Evolutionary conservation across 2,888 invertebrate species (phyloP).

Genomic region (Himalopsyche kuldschensis): DNA sequence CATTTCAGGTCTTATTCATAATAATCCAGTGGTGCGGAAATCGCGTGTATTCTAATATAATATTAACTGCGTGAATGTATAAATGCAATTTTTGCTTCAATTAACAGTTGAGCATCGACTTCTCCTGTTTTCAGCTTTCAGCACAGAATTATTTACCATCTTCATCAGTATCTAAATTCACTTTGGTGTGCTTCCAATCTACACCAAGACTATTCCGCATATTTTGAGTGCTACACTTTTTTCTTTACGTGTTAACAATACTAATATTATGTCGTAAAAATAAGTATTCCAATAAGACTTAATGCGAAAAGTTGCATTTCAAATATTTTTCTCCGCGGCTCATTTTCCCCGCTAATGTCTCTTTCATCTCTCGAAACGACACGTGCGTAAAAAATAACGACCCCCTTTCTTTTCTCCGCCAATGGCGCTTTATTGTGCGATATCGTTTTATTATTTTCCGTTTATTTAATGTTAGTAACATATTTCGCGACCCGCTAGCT

Average conservation of each 20-base stretch:
- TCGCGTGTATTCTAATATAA: no score
- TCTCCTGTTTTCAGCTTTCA: no score
- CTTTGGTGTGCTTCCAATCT: no score
- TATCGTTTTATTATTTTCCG: slow-evolving; percentile 13
- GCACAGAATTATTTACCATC: no score
- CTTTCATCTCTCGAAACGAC: not conserved
- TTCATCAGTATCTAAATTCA: no score
- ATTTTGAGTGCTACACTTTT: no score
- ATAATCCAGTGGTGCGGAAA: no score
- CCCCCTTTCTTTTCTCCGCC: not conserved
- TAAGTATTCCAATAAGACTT: not conserved
- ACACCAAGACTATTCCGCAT: no score
- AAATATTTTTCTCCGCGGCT: not conserved
- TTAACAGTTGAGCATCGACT: no score
- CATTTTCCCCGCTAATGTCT: not conserved
- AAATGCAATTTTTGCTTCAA: no score
- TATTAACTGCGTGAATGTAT: no score
- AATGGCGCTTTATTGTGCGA: slow-evolving; percentile 11
- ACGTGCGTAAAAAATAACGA: not conserved
- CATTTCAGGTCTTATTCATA: no score
- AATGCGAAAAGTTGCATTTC: not conserved
- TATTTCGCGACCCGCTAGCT: not conserved
- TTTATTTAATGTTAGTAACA: not conserved
- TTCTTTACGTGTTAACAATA: not conserved
- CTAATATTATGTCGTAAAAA: not conserved